phyloP scores from a whole-genome alignment of 2,113 vertebrate genomes.

The Oreochromis aureus region DNA sequence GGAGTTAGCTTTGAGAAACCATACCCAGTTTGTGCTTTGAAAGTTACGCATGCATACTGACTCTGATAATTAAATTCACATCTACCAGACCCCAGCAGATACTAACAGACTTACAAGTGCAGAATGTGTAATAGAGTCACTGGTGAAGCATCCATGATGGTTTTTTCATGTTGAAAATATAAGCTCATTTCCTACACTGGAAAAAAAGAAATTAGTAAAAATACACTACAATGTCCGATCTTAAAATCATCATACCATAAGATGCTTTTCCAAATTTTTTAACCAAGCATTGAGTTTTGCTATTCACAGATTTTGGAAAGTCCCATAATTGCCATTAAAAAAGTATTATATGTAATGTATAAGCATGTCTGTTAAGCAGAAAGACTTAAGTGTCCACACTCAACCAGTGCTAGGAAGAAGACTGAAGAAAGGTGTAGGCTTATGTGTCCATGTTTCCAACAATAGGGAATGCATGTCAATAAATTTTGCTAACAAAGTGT shows the following conservation, averaged over 20 bases:
- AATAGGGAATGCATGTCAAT: not conserved
- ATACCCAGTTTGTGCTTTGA: not conserved
- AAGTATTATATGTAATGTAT: not conserved
- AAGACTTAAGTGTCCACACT: not conserved
- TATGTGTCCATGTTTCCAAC: not conserved
- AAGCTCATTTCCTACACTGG: not conserved
- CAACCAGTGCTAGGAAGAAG: not conserved
- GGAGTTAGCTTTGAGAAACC: not conserved
- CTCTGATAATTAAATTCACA: not conserved
- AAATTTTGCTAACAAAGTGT: not conserved
- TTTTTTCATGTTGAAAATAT: not conserved
- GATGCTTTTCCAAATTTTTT: not conserved
- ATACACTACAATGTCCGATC: not conserved
- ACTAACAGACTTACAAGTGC: not conserved
- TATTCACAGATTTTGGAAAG: not conserved
- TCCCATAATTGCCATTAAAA: not conserved
- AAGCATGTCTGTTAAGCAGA: not conserved
- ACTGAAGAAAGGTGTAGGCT: not conserved
- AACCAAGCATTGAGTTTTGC: not conserved
- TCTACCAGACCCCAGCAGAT: not conserved
- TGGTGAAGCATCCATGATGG: not conserved
- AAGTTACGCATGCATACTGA: not conserved
- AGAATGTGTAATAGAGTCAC: not conserved
- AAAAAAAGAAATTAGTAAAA: not conserved
- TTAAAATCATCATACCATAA: not conserved